A percentile compares a stretch with the other conserved stretches of the same genome.
These are phyloP conservation scores for Ataeniobius toweri DNA, from an alignment of 2,797 vertebrate species.

Conservation along the genomic window DNA sequence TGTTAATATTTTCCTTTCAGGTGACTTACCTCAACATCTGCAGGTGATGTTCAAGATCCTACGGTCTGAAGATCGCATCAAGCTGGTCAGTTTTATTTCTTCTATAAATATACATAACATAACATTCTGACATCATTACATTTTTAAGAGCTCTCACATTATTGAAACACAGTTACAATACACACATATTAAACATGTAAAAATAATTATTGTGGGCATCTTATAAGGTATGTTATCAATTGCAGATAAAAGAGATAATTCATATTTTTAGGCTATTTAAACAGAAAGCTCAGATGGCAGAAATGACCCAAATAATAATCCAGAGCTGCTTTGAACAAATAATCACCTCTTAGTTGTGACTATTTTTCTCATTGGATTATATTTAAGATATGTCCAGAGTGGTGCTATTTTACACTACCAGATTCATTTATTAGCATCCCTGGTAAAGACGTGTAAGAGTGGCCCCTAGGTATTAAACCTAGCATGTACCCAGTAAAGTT, in stretches of 20 bases:
- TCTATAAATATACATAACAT: not conserved
- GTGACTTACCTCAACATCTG: conserved; percentile 95
- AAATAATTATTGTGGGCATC: not conserved
- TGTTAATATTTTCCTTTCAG: conserved; percentile 67
- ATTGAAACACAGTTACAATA: not conserved
- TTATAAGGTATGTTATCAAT: not conserved
- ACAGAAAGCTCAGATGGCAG: not conserved
- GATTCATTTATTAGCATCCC: not conserved
- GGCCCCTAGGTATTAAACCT: too few species aligned
- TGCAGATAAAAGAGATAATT: not conserved
- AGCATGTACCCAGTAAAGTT: not conserved
- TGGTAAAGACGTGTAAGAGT: not conserved
- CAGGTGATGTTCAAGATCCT: conserved; percentile 99
- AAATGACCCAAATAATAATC: not conserved
- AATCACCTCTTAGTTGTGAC: not conserved
- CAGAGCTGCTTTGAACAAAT: not conserved
- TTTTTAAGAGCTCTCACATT: not conserved
- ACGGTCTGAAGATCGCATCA: conserved; percentile 95
- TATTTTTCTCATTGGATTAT: not conserved
- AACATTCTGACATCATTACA: not conserved
- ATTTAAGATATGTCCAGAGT: not conserved
- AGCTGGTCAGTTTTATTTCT: conserved; percentile 85
- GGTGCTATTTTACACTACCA: not conserved
- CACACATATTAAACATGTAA: not conserved
- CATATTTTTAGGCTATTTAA: not conserved